A percentile compares a stretch with the other conserved stretches of the same genome.
phyloP scores from a whole-genome alignment of 1,140 invertebrate species.

The Drosophila gunungcola region DNA sequence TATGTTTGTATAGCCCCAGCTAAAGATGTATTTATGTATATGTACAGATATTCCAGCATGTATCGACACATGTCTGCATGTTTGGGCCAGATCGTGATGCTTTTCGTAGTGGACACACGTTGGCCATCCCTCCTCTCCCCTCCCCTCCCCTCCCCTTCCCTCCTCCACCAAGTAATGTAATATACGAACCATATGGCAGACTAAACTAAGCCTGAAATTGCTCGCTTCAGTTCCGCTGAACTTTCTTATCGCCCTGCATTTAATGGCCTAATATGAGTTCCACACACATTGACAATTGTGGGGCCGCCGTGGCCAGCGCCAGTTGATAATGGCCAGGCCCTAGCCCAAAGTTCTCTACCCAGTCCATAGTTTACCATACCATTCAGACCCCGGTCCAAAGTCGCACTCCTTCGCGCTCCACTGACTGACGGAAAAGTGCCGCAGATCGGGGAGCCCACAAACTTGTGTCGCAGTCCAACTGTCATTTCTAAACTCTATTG shows the following conservation, averaged over 20 bases:
- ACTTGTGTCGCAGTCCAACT: slow-evolving; percentile 38
- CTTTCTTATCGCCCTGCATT: slow-evolving; percentile 80
- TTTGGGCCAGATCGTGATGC: slow-evolving; percentile 74
- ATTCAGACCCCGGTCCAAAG: slow-evolving; percentile 12
- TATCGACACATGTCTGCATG: slow-evolving; percentile 69
- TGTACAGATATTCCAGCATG: slow-evolving; percentile 28
- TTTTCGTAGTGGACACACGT: slow-evolving; percentile 77
- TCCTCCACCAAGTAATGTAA: not conserved
- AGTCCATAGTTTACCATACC: slow-evolving; percentile 4
- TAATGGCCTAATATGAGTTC: slow-evolving; percentile 79
- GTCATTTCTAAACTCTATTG: slow-evolving; percentile 20
- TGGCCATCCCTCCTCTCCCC: slow-evolving; percentile 3
- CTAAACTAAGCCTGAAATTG: slow-evolving; percentile 81
- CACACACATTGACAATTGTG: slow-evolving; percentile 29
- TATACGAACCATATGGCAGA: slow-evolving; percentile 13
- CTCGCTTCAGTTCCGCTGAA: slow-evolving; percentile 81
- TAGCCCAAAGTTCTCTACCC: not conserved
- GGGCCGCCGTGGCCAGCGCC: slow-evolving; percentile 19
- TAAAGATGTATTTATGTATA: not conserved
- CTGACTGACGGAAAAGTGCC: slow-evolving; percentile 60
- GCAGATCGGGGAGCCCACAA: slow-evolving; percentile 8
- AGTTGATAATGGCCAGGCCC: slow-evolving; percentile 26
- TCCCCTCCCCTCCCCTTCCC: not conserved
- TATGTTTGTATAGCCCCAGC: slow-evolving; percentile 20
- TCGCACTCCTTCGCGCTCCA: slow-evolving; percentile 66